A percentile compares a stretch with the other conserved stretches of the same genome.
phyloP scores from a whole-genome alignment of 2,797 vertebrate genomes.

The Podarcis lilfordi region DNA sequence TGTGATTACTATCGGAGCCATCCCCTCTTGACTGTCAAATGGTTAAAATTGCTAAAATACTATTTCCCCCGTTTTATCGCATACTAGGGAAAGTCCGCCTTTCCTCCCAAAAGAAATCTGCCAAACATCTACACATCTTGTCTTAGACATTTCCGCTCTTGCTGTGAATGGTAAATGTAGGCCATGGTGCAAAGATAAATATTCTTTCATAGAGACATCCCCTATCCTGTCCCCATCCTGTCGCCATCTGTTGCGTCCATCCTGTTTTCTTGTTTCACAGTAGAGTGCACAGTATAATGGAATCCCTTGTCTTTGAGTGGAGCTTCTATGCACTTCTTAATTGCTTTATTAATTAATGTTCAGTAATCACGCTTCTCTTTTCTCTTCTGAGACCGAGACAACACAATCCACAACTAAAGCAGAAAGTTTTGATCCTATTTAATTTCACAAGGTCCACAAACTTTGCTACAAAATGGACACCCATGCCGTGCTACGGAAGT shows the following conservation, averaged over 20 bases:
- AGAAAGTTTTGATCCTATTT: not conserved
- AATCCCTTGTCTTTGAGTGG: not conserved
- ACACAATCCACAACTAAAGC: not conserved
- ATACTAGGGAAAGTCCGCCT: not conserved
- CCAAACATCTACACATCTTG: not conserved
- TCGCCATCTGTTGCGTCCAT: not conserved
- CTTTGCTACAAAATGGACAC: no score
- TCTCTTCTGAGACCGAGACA: not conserved
- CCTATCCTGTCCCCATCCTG: no score
- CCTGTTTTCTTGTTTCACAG: not conserved
- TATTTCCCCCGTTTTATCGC: not conserved
- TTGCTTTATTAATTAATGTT: constrained; percentile 11
- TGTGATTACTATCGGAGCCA: not conserved
- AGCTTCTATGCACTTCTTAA: not conserved
- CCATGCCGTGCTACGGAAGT: no score
- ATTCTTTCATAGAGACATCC: not conserved
- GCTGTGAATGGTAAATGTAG: not conserved
- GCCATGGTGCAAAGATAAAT: not conserved
- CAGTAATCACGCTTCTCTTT: not conserved
- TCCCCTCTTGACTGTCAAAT: not conserved
- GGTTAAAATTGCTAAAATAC: not conserved
- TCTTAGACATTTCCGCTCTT: not conserved
- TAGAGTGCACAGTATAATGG: not conserved
- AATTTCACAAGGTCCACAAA: not conserved
- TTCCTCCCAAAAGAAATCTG: not conserved